Evolutionary conservation across 2,797 vertebrate species (phyloP), one percentile per base, ranked within the genome.

Genomic region (Champsocephalus gunnari): DNA sequence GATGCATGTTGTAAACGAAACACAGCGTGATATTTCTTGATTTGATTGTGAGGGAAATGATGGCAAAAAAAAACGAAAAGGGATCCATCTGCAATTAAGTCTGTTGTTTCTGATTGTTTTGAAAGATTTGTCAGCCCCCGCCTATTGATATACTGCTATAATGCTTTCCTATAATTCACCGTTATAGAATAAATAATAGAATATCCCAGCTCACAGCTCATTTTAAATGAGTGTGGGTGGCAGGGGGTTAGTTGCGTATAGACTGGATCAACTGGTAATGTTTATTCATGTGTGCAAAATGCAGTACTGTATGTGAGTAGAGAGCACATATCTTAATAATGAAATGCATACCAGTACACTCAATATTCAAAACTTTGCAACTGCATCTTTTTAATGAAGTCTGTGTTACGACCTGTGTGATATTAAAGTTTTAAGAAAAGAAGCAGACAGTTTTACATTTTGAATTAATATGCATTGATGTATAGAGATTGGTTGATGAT

Each of bases 181-280:
- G 77, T 69, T 59, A 73, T 57, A 72, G 76, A 79, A 84, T 66
- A 73, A 79, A 88, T 90, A 88, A 85, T 82, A 87, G 83, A 87
- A 78, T 79, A 75, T 80, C 60, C 55, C 71, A 73, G 77, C 57
- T 71, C 68, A 80, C 65, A 73, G 79, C 79, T 91, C 79, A 65
- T 84, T 85, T 84, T 72, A 87, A 89, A 89, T 51, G 68, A 82
- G 81, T 85, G 90, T 92, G 88, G 91, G 92, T 55, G 90, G 88
- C 74, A 74, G 78, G 84, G 84, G 83, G 64, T 49, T 79, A 74
- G 84, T 71, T 88, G 62, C 77, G 67, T 85, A 83, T 82, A 89
- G 83, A 87, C 75, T 66, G 73, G 81, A 90, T 91, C 78, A 82
- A 77, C 73, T 80, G 74, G 77, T 87, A 28, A 88, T 92, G 82